Percentiles rank a stretch among this genome's conserved stretches.
phyloP scores from a whole-genome alignment of 2,888 invertebrate genomes.

The Eilema sororculum region DNA sequence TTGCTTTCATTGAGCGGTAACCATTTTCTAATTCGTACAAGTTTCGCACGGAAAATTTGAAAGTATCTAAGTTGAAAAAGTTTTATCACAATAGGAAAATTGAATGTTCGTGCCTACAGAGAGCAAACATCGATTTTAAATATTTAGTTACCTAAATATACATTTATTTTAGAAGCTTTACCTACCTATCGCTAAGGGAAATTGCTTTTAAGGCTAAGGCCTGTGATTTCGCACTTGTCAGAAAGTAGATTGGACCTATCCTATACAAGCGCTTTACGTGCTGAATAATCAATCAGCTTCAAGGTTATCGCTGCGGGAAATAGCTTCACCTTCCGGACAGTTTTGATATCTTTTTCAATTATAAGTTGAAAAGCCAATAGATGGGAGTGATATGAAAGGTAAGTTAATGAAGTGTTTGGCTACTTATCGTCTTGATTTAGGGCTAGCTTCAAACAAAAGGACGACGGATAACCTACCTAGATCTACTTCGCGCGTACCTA shows the following conservation, averaged over 20 bases:
- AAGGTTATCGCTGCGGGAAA: background rate
- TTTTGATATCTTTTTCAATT: slow-evolving; percentile 1
- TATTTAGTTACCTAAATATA: too few relatives aligned
- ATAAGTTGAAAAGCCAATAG: background rate
- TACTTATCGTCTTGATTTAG: too few relatives aligned
- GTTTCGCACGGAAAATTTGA: too few relatives aligned
- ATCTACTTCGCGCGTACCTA: too few relatives aligned
- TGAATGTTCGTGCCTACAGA: background rate
- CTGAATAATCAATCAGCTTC: background rate
- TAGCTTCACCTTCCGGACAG: slow-evolving; percentile 1
- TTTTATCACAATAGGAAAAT: background rate
- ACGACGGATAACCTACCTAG: too few relatives aligned
- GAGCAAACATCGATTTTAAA: too few relatives aligned
- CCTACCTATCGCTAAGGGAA: background rate
- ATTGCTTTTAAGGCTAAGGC: background rate
- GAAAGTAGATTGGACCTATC: background rate
- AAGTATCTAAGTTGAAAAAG: background rate
- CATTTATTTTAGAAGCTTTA: background rate
- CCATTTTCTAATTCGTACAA: too few relatives aligned
- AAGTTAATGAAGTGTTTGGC: too few relatives aligned
- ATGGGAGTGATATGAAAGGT: too few relatives aligned
- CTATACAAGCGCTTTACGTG: background rate
- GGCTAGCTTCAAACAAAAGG: too few relatives aligned
- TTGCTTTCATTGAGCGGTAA: too few relatives aligned
- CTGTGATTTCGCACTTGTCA: background rate